Evolutionary conservation across 2,113 vertebrate species (phyloP).

Genomic region (Engraulis encrasicolus): DNA sequence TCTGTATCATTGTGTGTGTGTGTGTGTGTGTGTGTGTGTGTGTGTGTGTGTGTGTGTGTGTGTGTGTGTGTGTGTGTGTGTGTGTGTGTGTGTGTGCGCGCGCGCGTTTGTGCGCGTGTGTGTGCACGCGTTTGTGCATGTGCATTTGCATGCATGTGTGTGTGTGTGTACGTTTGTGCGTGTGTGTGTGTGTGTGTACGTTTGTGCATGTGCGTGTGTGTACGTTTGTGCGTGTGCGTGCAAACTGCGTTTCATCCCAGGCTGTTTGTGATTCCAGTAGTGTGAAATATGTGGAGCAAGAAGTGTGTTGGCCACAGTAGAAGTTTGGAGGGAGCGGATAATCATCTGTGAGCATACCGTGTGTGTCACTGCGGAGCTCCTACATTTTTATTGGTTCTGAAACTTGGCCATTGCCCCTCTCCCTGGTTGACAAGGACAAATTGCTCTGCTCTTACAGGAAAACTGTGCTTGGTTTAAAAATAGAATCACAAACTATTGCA

Average conservation of each 20-base stretch:
- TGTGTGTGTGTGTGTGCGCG: too few relatives aligned
- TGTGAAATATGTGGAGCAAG: neutral
- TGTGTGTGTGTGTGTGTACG: too few relatives aligned
- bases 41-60: too few relatives aligned
- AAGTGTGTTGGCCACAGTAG: neutral
- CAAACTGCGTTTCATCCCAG: neutral
- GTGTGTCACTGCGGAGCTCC: neutral
- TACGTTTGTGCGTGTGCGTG: too few relatives aligned
- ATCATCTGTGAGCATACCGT: neutral
- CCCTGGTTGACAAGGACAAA: neutral
- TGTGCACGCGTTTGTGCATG: too few relatives aligned
- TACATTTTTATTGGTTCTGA: neutral
- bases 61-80: too few relatives aligned
- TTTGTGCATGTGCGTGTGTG: too few relatives aligned
- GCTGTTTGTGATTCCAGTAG: slow-evolving; percentile 13
- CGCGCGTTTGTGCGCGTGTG: too few relatives aligned
- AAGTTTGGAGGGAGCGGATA: neutral
- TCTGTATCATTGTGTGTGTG: too few relatives aligned
- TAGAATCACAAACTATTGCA: neutral
- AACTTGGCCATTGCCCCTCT: neutral
- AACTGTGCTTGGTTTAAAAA: neutral
- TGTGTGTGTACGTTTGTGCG: too few relatives aligned
- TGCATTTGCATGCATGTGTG: too few relatives aligned
- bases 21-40: too few relatives aligned
- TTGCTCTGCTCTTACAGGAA: neutral